These are phyloP conservation scores for Endomychus coccineus DNA, from an alignment of 2,888 invertebrate species.

Conservation along the genomic window DNA sequence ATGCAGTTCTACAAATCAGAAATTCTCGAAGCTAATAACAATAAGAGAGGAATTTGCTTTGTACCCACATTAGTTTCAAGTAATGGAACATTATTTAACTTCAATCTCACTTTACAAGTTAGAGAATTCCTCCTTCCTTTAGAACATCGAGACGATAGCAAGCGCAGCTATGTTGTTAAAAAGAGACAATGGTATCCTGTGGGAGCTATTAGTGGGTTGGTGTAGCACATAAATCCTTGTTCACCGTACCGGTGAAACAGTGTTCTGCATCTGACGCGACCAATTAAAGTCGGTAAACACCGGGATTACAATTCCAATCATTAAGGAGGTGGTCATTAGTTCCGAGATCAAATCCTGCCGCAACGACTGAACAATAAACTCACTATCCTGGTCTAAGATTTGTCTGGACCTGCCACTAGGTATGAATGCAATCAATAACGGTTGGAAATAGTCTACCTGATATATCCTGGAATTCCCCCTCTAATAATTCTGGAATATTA, in stretches of 20 bases:
- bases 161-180: not conserved
- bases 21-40: slow-evolving; percentile 19
- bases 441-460: too few relatives aligned
- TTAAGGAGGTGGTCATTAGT: slow-evolving; percentile 30
- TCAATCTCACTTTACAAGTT: slow-evolving; percentile 14
- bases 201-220: slow-evolving; percentile 32
- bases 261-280: slow-evolving; percentile 33
- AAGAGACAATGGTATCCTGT: slow-evolving; percentile 26
- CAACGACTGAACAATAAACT: slow-evolving; percentile 30
- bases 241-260: slow-evolving; percentile 28
- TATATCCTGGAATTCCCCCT: too few relatives aligned
- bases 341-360: slow-evolving; percentile 33
- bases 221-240: slow-evolving; percentile 29
- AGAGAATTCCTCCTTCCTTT: not conserved
- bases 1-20: too few relatives aligned
- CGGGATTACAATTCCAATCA: slow-evolving; percentile 30
- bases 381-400: too few relatives aligned
- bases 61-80: slow-evolving; percentile 17
- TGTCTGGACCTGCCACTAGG: not conserved
- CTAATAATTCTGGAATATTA: too few relatives aligned
- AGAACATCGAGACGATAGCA: not conserved
- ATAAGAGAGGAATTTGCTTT: slow-evolving; percentile 21
- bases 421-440: too few relatives aligned
- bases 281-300: slow-evolving; percentile 38
- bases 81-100: slow-evolving; percentile 22